Base-by-base conservation (phyloP, 2,113 vertebrate species). In the Nycticorax nycticorax region DNA sequence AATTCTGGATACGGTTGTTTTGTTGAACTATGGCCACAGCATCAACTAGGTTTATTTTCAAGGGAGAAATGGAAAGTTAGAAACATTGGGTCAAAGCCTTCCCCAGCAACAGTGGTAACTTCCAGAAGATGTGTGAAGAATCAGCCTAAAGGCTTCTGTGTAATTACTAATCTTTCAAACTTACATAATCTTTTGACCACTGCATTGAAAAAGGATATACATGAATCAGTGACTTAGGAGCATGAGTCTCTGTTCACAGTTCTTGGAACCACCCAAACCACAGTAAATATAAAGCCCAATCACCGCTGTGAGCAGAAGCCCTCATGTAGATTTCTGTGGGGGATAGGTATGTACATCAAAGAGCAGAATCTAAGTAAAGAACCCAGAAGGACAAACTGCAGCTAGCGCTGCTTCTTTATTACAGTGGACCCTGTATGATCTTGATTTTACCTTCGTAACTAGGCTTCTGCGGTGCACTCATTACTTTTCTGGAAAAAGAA, bases 401-500 rank as follows among this genome's bases (percentile, higher is more conserved):
- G 52, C 59, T 78, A 71, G 27, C 43, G 14, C 62, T 62, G 37
- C 45, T 53, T 68, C 26, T 23, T 83, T 71, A 21, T 77, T 79
- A 45, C 28, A n/a, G 33, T 24, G 16, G 30, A 32, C 41, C 9
- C 27, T 53, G 43, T 50, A 43, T 30, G 66, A 64, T 78, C 68
- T 56, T 48, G 43, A 68, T 75, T 94, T 89, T 86, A 35, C 33
- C 20, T 78, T 94, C 53, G 33, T 53, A 48, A 53, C 24, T 56
- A 56, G 56, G 22, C 27, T 87, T 75, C 39, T 81, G 32, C 56
- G 60, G 60, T 28, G 16, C 4, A 2, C 0, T 0, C 19, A 9
- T 84, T 77, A n/a, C 50, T 84, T 84, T 84, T 89, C 45, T 71
- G 73, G 73, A 64, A 88, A 91, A 91, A 86, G 30, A 86, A 93